Percentiles rank a stretch among this genome's conserved stretches.
Evolutionary conservation across 2,888 invertebrate species (phyloP).

Genomic region (Aleiodes leptofemur): DNA sequence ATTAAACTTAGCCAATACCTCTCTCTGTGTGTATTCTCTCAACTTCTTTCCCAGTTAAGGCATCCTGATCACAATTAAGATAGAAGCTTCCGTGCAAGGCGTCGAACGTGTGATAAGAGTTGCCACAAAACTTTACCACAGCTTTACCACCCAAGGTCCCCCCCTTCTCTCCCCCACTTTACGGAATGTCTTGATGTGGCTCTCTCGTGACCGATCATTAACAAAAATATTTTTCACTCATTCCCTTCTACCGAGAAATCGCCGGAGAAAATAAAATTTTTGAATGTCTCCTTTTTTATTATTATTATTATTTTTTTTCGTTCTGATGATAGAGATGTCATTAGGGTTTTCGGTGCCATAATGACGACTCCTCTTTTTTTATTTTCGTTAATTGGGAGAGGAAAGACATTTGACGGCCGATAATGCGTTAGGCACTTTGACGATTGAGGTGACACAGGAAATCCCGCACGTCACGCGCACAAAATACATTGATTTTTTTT

Average conservation of each 20-base stretch:
- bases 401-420: too few species aligned
- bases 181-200: conserved; percentile 49
- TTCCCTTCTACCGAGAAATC: conserved; percentile 33
- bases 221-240: conserved; percentile 21
- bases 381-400: conserved; percentile 4
- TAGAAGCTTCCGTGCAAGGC: conserved; percentile 48
- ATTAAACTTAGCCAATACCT: conserved; percentile 50
- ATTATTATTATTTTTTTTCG: too few species aligned
- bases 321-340: conserved; percentile 9
- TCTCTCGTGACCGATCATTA: conserved; percentile 49
- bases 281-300: background rate
- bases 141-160: conserved; percentile 43
- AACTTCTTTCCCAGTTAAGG: conserved; percentile 50
- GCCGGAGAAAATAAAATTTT: conserved; percentile 34
- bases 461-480: conserved; percentile 40
- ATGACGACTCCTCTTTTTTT: background rate
- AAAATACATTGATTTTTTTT: too few species aligned
- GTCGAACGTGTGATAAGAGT: conserved; percentile 35
- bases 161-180: conserved; percentile 11
- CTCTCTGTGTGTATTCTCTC: conserved; percentile 48
- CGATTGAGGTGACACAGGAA: conserved; percentile 47
- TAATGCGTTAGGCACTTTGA: too few species aligned
- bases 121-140: conserved; percentile 37
- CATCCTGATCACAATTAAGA: conserved; percentile 57
- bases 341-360: conserved; percentile 15